These are phyloP conservation scores for Acanthurus leucopareius DNA, from an alignment of 2,797 vertebrate genomes.

Conservation along the genomic window DNA sequence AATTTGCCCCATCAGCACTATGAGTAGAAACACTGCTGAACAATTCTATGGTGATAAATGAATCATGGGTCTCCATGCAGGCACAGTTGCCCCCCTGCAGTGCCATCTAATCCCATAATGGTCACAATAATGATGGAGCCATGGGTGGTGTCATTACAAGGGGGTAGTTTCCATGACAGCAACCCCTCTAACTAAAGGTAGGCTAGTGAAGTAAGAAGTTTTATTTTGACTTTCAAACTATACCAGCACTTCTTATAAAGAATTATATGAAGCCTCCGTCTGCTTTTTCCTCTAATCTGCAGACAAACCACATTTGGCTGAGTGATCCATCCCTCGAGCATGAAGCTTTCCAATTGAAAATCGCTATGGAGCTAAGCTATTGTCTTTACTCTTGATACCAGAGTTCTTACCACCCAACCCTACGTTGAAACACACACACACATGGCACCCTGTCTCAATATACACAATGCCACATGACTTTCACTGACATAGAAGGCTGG, in stretches of 20 bases:
- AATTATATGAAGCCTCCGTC: conserved; percentile 36
- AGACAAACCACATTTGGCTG: conserved; percentile 52
- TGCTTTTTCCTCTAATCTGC: conserved; percentile 49
- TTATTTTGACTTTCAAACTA: conserved; percentile 32
- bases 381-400: conserved; percentile 4
- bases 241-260: conserved; percentile 21
- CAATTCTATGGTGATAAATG: conserved; percentile 61
- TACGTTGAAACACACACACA: neutral
- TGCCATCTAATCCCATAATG: conserved; percentile 77
- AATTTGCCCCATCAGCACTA: conserved; percentile 52
- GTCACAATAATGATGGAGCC: conserved; percentile 69
- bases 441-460: neutral
- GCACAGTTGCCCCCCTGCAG: conserved; percentile 52
- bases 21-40: conserved; percentile 33
- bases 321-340: conserved; percentile 38
- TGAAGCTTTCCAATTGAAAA: conserved; percentile 59
- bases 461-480: conserved; percentile 33
- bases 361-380: conserved; percentile 4
- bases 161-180: conserved; percentile 72
- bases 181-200: conserved; percentile 17
- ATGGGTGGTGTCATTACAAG: conserved; percentile 70
- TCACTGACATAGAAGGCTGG: conserved; percentile 37
- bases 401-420: neutral
- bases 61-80: conserved; percentile 53
- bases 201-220: conserved; percentile 13